These are phyloP conservation scores for Ascidia mentula DNA, from an alignment of 23 tunicate species.

Conservation along the genomic window DNA sequence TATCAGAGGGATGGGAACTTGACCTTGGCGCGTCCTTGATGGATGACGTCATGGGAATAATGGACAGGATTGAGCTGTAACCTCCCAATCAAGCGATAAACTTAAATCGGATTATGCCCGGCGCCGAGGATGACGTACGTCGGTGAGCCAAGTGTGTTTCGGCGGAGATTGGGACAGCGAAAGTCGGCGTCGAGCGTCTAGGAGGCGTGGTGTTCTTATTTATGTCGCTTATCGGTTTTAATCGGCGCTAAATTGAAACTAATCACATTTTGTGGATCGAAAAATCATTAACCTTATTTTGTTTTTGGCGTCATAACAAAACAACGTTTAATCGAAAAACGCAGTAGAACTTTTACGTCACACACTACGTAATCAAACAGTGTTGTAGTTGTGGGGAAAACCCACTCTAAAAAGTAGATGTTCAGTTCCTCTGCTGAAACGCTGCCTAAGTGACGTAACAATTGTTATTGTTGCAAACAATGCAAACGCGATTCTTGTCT, in stretches of 20 bases:
- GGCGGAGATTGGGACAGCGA: neutral
- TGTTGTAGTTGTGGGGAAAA: neutral
- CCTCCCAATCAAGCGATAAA: neutral
- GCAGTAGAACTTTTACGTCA: neutral
- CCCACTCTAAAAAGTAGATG: neutral
- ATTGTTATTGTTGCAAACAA: neutral
- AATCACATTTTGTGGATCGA: neutral
- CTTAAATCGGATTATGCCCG: neutral
- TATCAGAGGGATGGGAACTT: constrained; percentile 66
- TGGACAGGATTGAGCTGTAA: constrained; percentile 55
- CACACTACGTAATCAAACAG: no score
- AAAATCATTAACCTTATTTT: neutral
- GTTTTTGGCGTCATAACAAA: neutral
- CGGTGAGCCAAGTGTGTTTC: neutral
- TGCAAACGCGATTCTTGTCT: neutral
- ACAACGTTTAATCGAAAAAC: neutral
- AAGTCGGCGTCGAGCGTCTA: neutral
- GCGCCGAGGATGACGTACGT: constrained; percentile 4
- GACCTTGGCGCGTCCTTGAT: constrained; percentile 76
- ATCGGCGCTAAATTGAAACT: neutral
- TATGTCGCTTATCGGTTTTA: constrained; percentile 5
- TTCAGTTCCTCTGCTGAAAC: neutral
- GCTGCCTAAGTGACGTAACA: neutral
- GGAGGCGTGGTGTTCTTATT: neutral
- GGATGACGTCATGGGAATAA: constrained; percentile 89